phyloP scores from a whole-genome alignment of 1,140 invertebrate species.

The Bicyclus anynana region DNA sequence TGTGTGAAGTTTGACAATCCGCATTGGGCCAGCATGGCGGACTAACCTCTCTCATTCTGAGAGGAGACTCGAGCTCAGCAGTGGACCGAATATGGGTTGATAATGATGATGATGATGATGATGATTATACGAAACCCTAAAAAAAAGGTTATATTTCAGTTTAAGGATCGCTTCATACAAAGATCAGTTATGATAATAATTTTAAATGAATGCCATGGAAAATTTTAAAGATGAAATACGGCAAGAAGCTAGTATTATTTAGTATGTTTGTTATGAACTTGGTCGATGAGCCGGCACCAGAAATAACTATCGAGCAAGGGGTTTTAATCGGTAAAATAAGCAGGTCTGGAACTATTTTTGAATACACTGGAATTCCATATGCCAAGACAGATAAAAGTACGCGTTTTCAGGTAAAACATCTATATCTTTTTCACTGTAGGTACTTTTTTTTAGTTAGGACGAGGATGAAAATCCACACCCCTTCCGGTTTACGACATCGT shows the following conservation, averaged over 20 bases:
- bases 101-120: no score
- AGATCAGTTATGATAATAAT: not conserved
- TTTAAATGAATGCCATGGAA: not conserved
- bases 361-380: conserved; percentile 64
- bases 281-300: conserved; percentile 45
- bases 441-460: no score
- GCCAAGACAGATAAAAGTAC: conserved; percentile 43
- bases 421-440: not conserved
- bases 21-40: no score
- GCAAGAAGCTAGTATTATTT: conserved; percentile 39
- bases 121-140: no score
- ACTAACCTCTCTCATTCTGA: no score
- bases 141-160: no score
- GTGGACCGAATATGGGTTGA: no score
- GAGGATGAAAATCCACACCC: no score
- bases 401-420: conserved; percentile 46
- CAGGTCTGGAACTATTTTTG: conserved; percentile 52
- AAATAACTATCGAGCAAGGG: conserved; percentile 44
- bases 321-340: conserved; percentile 52
- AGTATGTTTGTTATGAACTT: conserved; percentile 42
- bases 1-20: no score
- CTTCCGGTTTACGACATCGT: no score
- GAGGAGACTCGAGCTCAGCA: no score
- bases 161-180: no score
- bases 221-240: conserved; percentile 10